Evolutionary conservation across 2,888 invertebrate genomes (phyloP).

Genomic region (Meghimatium bilineatum): DNA sequence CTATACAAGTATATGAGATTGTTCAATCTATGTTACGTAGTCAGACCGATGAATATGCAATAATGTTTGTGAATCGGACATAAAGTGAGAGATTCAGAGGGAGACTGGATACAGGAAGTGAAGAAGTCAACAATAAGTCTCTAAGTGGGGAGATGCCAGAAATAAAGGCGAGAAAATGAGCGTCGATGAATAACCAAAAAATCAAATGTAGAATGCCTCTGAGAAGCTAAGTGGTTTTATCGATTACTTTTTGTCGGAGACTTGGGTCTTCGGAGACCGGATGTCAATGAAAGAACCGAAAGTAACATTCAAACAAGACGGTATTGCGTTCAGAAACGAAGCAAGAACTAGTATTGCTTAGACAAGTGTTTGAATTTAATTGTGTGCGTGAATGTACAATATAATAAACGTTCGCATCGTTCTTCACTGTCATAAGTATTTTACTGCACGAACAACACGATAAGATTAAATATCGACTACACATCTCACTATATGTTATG

Average conservation of each 20-base stretch:
- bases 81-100: not conserved
- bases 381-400: too few relatives aligned
- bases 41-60: not conserved
- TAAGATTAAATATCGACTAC: too few relatives aligned
- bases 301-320: conserved; percentile 27
- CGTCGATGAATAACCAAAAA: not conserved
- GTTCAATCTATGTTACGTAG: too few relatives aligned
- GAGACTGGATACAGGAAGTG: not conserved
- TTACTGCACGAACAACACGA: too few relatives aligned
- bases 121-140: not conserved
- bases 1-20: too few relatives aligned
- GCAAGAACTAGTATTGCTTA: not conserved
- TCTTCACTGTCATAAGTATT: too few relatives aligned
- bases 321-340: not conserved
- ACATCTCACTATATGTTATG: too few relatives aligned
- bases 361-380: not conserved
- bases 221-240: conserved; percentile 39
- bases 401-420: too few relatives aligned
- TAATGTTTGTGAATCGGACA: not conserved
- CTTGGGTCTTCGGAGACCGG: conserved; percentile 28
- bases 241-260: conserved; percentile 34
- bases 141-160: conserved; percentile 14
- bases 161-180: not conserved
- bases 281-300: conserved; percentile 25
- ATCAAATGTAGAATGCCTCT: conserved; percentile 28